Conservation (phyloP, 2,888 invertebrate genomes). For the Leucophenga montana region DNA sequence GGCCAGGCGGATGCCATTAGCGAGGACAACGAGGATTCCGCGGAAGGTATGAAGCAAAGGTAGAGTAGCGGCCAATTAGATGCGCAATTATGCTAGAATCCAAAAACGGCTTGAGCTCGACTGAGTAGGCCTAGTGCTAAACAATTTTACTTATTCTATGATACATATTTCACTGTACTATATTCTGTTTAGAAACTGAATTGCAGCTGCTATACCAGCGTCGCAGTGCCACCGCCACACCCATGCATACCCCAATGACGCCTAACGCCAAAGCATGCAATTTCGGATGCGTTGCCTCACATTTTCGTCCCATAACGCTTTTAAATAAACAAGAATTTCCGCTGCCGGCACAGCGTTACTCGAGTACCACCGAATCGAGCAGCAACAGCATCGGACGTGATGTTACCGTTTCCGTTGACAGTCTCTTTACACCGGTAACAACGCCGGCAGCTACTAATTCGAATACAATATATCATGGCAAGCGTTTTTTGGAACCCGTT, state of each 20-base stretch:
- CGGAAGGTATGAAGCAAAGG: slow-evolving; percentile 74
- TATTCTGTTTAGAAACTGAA: slow-evolving; percentile 50
- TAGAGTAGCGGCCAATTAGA: slow-evolving; percentile 66
- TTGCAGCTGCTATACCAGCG: slow-evolving; percentile 45
- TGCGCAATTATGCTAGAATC: slow-evolving; percentile 41
- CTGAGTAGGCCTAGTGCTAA: slow-evolving; percentile 23
- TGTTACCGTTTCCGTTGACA: slow-evolving; percentile 46
- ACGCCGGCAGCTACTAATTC: slow-evolving; percentile 24
- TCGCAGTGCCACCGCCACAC: slow-evolving; percentile 30
- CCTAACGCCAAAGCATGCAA: slow-evolving; percentile 22
- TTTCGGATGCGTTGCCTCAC: slow-evolving; percentile 23
- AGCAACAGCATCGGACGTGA: slow-evolving; percentile 30
- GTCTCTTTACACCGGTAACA: slow-evolving; percentile 34
- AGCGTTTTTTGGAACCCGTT: slow-evolving; percentile 64
- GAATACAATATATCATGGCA: slow-evolving; percentile 63
- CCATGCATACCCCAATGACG: slow-evolving; percentile 28
- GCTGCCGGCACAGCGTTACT: neutral
- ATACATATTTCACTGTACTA: neutral
- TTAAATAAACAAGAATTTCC: slow-evolving; percentile 1
- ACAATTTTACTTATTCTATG: neutral
- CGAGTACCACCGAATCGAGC: neutral
- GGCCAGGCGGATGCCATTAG: slow-evolving; percentile 42
- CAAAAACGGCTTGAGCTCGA: neutral
- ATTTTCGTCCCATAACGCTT: slow-evolving; percentile 53
- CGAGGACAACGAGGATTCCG: slow-evolving; percentile 71